phyloP scores from a whole-genome alignment of 2,113 vertebrate genomes.

The Melanostigma gelatinosum region DNA sequence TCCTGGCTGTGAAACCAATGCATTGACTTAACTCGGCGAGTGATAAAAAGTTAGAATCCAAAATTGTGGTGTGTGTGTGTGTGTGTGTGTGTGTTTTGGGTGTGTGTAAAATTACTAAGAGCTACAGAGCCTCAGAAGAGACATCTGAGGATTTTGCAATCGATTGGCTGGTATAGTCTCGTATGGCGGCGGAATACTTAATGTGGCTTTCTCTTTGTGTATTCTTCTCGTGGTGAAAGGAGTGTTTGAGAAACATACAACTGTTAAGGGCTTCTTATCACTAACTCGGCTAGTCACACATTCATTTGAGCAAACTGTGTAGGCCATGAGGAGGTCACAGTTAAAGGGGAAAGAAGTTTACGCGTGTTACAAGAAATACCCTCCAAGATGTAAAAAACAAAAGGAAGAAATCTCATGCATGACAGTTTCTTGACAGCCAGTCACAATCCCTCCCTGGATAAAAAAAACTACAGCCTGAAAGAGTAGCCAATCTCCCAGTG shows the following conservation, averaged over 20 bases:
- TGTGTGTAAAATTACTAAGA: neutral
- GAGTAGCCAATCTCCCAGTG: conserved; percentile 46
- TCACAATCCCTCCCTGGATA: conserved; percentile 31
- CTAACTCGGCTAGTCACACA: conserved; percentile 24
- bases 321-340: neutral
- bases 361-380: conserved; percentile 3
- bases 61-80: conserved; percentile 10
- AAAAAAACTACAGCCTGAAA: conserved; percentile 45
- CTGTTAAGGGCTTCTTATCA: neutral
- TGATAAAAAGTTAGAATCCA: conserved; percentile 36
- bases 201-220: neutral
- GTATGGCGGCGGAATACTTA: conserved; percentile 8
- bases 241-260: neutral
- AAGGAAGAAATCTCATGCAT: neutral
- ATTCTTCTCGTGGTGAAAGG: neutral
- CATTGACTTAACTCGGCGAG: conserved; percentile 13
- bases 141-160: conserved; percentile 41
- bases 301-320: conserved; percentile 36
- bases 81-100: neutral
- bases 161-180: conserved; percentile 1
- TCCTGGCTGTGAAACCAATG: conserved; percentile 37
- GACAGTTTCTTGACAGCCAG: conserved; percentile 32
- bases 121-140: conserved; percentile 23
- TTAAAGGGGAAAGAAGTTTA: conserved; percentile 5
- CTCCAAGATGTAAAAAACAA: neutral